These are phyloP conservation scores for Vultur gryphus DNA, from an alignment of 2,797 vertebrate genomes.

Conservation along the genomic window DNA sequence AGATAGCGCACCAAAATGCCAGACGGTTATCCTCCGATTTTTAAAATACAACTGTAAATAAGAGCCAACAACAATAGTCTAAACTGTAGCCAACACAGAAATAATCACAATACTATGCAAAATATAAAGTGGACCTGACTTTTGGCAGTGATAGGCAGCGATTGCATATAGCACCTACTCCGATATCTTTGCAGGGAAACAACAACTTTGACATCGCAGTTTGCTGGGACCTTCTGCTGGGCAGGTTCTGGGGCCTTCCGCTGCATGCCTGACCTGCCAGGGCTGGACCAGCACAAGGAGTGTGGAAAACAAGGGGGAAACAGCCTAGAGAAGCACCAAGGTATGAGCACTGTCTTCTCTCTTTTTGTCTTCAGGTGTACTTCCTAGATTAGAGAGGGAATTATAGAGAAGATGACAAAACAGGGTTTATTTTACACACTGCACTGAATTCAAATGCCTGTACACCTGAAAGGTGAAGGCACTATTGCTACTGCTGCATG, in stretches of 20 bases:
- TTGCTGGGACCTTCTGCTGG: neutral
- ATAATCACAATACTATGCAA: neutral
- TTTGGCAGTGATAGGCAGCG: neutral
- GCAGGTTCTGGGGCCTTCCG: neutral
- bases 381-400: neutral
- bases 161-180: neutral
- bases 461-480: neutral
- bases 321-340: neutral
- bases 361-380: neutral
- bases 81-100: neutral
- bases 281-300: neutral
- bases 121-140: neutral
- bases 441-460: neutral
- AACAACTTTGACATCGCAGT: rapidly evolving
- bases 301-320: neutral
- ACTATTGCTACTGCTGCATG: too few species aligned
- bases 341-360: neutral
- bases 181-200: neutral
- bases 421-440: neutral
- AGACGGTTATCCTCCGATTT: rapidly evolving
- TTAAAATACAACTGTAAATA: neutral
- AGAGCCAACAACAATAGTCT: neutral
- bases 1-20: neutral
- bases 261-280: neutral
- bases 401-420: neutral